Evolutionary conservation across 2,113 vertebrate species (phyloP), one percentile per base, ranked within the genome.

Genomic region (Tragelaphus imberbis): DNA sequence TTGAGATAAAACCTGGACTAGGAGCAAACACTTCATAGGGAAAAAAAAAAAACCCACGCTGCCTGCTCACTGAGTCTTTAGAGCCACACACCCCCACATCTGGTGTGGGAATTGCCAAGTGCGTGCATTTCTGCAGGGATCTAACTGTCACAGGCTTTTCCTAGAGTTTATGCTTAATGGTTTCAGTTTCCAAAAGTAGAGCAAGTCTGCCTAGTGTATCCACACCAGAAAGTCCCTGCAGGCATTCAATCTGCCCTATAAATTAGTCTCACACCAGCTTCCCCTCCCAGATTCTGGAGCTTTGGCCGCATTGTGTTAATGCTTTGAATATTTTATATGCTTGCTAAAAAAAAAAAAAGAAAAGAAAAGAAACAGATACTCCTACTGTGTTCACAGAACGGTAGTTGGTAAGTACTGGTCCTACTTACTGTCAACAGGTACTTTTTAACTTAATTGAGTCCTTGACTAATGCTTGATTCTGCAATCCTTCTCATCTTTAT

Each of bases 391-490:
- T 85, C 51, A 79, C 36, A 47, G 14, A 36, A 36, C 27, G 4
- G 19, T 84, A 33, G 14, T 65, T 61, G 16, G 16, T 19, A 85
- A 58, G 2, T 81, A 6, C 47, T 68, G 56, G 14, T 87, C 58
- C 84, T 92, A n/a, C n/a, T 16, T 49, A 2, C 53, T 90, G 47
- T 89, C 28, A 30, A 79, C 88, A 95, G 33, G 87, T 75, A 91
- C 12, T 81, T 84, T 90, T 88, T 75, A 58, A 63, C 25, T 89
- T 90, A 55, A 40, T 77, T 68, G n/a, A 17, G 44, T 96, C 49
- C 93, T 93, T 86, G 58, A 88, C 75, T 82, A 86, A 77, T 93
- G 16, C 40, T 84, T 96, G 56, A 88, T 92, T 53, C n/a, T 75
- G 49, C 58, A 47, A 5, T 40, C 55, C 77, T 91, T 44, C 75